Percentiles rank a stretch among this genome's conserved stretches.
These are phyloP conservation scores for Acanthiza pusilla DNA, from an alignment of 2,797 vertebrate species.

Conservation along the genomic window DNA sequence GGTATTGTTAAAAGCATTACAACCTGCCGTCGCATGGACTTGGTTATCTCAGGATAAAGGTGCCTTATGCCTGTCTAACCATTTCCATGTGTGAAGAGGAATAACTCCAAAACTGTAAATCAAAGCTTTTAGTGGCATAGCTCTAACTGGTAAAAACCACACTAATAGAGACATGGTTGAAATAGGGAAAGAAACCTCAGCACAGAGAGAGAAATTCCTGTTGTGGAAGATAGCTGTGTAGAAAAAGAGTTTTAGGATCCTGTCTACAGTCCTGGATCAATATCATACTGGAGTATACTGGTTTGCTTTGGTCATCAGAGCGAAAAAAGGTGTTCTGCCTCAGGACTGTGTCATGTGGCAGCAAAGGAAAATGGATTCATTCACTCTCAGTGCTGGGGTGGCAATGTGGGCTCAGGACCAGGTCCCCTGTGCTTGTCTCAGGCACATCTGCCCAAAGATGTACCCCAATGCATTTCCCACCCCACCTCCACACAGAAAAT, in stretches of 20 bases:
- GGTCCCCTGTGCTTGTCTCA: rapidly evolving
- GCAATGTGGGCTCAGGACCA: rapidly evolving
- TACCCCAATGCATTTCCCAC: background rate
- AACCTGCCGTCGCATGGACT: slow-evolving; percentile 28
- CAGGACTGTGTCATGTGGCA: no score
- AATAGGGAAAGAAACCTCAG: background rate
- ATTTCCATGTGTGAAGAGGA: slow-evolving; percentile 46
- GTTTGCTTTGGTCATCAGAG: background rate
- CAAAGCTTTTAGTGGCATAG: background rate
- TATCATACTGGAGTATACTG: background rate
- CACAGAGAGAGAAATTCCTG: background rate
- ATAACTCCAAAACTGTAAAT: slow-evolving; percentile 28
- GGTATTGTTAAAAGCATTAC: slow-evolving; percentile 23
- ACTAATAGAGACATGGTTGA: background rate
- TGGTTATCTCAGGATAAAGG: slow-evolving; percentile 54
- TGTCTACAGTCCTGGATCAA: background rate
- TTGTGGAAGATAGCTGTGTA: background rate
- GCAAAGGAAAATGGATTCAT: background rate
- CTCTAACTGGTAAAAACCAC: background rate
- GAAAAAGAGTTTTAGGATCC: background rate
- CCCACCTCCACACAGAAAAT: background rate
- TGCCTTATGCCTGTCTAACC: slow-evolving; percentile 16
- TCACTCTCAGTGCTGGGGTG: rapidly evolving
- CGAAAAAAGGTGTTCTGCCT: background rate
- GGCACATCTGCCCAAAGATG: background rate